phyloP scores from a whole-genome alignment of 92 coral and sea anemone genomes.

The Epizoanthus fatuus region DNA sequence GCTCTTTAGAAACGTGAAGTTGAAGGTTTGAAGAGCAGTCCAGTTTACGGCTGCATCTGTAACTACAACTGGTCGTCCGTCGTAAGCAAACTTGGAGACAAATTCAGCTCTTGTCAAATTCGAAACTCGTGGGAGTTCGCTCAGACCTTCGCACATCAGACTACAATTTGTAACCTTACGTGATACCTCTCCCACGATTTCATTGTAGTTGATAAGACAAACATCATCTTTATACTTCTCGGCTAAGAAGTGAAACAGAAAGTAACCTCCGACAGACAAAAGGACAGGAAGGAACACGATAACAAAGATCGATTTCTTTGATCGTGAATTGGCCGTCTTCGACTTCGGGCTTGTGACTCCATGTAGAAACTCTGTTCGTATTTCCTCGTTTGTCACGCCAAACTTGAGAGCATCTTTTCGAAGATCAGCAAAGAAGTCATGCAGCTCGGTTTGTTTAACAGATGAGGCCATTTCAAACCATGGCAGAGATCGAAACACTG shows the following conservation, averaged over 20 bases:
- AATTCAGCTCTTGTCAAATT: constrained; percentile 80
- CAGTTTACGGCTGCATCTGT: constrained; percentile 95
- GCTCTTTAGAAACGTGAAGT: constrained; percentile 81
- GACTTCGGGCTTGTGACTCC: constrained; percentile 41
- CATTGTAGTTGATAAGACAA: constrained; percentile 83
- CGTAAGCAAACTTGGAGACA: constrained; percentile 88
- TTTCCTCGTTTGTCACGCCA: constrained; percentile 62
- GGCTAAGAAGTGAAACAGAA: constrained; percentile 36
- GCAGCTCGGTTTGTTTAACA: constrained; percentile 61
- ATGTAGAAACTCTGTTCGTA: constrained; percentile 74
- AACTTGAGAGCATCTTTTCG: constrained; percentile 75
- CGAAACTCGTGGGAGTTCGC: constrained; percentile 86
- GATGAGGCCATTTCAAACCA: constrained; percentile 59
- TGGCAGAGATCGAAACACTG: neutral
- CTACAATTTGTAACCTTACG: constrained; percentile 84
- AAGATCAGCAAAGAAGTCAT: constrained; percentile 60
- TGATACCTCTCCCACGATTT: constrained; percentile 79
- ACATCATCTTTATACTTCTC: constrained; percentile 59
- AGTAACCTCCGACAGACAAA: constrained; percentile 72
- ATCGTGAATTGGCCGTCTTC: constrained; percentile 16
- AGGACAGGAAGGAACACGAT: constrained; percentile 77
- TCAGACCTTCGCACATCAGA: constrained; percentile 91
- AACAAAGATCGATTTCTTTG: constrained; percentile 33
- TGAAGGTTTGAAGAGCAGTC: constrained; percentile 87
- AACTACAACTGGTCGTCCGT: constrained; percentile 92